Conservation (phyloP, 2,113 vertebrate genomes). For the Anolis sagrei region DNA sequence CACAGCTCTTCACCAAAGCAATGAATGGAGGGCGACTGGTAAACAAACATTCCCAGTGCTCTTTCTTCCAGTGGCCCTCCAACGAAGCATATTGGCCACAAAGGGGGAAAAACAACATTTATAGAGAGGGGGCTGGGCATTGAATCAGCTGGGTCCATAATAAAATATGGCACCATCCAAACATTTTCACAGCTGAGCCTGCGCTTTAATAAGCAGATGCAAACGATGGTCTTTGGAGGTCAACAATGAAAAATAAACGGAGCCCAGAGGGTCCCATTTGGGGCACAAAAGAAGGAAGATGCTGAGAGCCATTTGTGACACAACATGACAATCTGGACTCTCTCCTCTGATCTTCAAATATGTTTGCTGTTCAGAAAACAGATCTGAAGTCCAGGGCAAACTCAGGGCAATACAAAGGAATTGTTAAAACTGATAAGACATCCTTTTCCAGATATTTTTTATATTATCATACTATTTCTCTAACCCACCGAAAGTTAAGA, state of each 20-base stretch:
- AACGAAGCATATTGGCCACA: conserved; percentile 64
- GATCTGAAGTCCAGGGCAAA: background rate
- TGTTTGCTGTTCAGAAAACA: conserved; percentile 11
- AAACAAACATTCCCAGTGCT: conserved; percentile 76
- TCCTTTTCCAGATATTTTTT: background rate
- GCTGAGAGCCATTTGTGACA: conserved; percentile 37
- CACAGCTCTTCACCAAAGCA: conserved; percentile 78
- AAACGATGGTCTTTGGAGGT: conserved; percentile 72
- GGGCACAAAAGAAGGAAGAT: conserved; percentile 49
- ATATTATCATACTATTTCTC: background rate
- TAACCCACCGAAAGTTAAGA: background rate
- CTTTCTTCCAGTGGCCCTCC: conserved; percentile 74
- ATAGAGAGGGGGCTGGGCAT: conserved; percentile 71
- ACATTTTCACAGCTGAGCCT: conserved; percentile 79
- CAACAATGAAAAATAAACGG: conserved; percentile 76
- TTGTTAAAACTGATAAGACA: background rate
- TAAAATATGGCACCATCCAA: conserved; percentile 75
- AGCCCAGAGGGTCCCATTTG: conserved; percentile 55
- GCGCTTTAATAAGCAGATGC: conserved; percentile 80
- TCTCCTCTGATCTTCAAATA: conserved; percentile 34
- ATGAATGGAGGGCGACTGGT: conserved; percentile 75
- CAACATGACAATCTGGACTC: conserved; percentile 8
- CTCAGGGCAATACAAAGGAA: background rate
- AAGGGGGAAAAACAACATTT: conserved; percentile 78
- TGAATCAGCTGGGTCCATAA: conserved; percentile 61